A percentile compares a stretch with the other conserved stretches of the same genome.
These are phyloP conservation scores for Henricia sp. DNA, from an alignment of 53 echinoderm and acorn worm genomes.

Conservation along the genomic window DNA sequence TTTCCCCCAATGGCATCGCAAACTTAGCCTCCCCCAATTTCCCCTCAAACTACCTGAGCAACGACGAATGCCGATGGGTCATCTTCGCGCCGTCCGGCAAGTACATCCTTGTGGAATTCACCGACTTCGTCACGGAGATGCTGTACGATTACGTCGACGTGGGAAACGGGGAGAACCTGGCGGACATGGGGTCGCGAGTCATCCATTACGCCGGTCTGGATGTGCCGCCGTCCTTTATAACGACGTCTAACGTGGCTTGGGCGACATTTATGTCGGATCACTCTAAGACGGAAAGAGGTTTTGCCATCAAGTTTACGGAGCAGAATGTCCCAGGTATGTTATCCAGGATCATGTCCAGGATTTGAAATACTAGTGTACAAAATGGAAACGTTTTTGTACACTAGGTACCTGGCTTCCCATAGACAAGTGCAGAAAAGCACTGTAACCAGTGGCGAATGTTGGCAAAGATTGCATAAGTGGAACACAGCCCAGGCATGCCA, in stretches of 20 bases:
- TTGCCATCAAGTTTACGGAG: conserved; percentile 63
- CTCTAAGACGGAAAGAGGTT: conserved; percentile 85
- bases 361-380: too few relatives aligned
- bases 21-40: conserved; percentile 76
- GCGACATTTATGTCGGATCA: conserved; percentile 80
- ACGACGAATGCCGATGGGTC: conserved; percentile 88
- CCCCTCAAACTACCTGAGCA: conserved; percentile 94
- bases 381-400: too few relatives aligned
- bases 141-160: conserved; percentile 82
- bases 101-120: conserved; percentile 80
- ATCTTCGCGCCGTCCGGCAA: conserved; percentile 76
- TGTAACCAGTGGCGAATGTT: too few relatives aligned
- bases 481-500: too few relatives aligned
- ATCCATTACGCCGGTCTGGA: conserved; percentile 71
- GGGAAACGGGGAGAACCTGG: conserved; percentile 80
- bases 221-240: conserved; percentile 78
- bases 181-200: conserved; percentile 70
- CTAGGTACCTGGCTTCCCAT: background rate
- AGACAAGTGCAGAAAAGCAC: background rate
- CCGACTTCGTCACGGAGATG: conserved; percentile 77
- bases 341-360: too few relatives aligned
- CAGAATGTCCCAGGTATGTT: conserved; percentile 72
- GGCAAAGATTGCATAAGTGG: too few relatives aligned
- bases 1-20: conserved; percentile 50
- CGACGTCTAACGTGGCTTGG: conserved; percentile 84